Evolutionary conservation across 1,140 invertebrate genomes (phyloP), one percentile per base, ranked within the genome.

Genomic region (Diploscapter pachys): DNA sequence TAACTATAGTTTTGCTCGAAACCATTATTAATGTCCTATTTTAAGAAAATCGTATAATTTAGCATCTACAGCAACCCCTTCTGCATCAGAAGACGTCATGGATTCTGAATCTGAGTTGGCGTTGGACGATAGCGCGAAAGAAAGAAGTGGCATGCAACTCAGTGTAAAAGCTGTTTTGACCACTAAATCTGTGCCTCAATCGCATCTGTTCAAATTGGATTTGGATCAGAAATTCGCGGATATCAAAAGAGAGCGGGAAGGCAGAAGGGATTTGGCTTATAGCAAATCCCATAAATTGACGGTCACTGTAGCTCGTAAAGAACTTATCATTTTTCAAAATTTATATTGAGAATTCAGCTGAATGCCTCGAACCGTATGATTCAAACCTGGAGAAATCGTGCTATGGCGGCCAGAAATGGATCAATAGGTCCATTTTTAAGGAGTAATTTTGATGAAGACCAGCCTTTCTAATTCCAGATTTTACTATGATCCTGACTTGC

Each of bases 291-390:
- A 59, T 5, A 13, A 64, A 4, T 67, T 69, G 68, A 65, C 73
- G 5, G 73, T 74, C 3, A 74, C 73, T 8, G 63, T 74, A n/a
- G 56, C 73, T 49, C 57, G 73, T 74, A 50, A 59, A 59, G 57
- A 59, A 59, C 57, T 59, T 59, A 59, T 11, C 57, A 31, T 11
- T 59, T 59, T 59, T 59, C 9, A 59, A 11, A 59, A 59, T 11
- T 31, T 59, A 49, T 57, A 51, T 68, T 50, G 13, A 54, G 11
- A 62, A 62, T 1, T 71, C 63, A 76, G 80, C 69, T 13, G 81
- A 82, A 50, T 82, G 81, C 71, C 55, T 82, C 9, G 78, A 83
- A 5, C 6, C 48, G 3, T 82, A 81, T 74, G 82, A 82, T 66
- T 11, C 63, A 52, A 80, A 72, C 65, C 65, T 82, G 4, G 63